Base-by-base conservation (phyloP, 2,113 vertebrate species). In the Pseudorhombus dupliciocellatus region DNA sequence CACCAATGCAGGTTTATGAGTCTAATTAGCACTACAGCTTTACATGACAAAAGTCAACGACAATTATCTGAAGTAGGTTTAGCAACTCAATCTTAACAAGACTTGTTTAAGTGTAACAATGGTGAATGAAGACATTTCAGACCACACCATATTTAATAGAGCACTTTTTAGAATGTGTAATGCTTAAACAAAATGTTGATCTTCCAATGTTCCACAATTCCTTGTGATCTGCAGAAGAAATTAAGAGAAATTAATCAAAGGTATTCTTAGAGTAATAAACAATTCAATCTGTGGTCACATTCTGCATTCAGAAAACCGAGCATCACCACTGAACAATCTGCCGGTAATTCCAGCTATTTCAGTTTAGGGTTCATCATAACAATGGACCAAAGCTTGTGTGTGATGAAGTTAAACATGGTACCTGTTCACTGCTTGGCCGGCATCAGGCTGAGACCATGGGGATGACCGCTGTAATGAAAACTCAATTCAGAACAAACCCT, bases 301-400 rank as follows among this genome's bases (percentile, higher is more conserved):
- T 15, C 16, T 2, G 2, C 25, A 63, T 84, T 96, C 95, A 97
- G 95, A 93, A 95, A 95, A 94, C 93, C 84, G 0, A 76, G 34
- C 16, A 7, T 95, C 96, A 96, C 92, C 96, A 96, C 95, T 77
- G 82, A 42, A 79, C 91, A 89, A 91, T 96, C 95, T 96, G 95
- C 77, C 94, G 94, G 95, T 96, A 96, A 96, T 96, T 96, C 95
- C 95, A 96, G 81, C 75, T 74, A 20, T 73, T 71, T 77, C 57
- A 84, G 84, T 85, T 87, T 84, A 56, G 44, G 2, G 54, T 69
- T 80, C 77, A 78, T 85, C 90, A 90, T 6, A 53, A 53, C 52
- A 51, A 12, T 22, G 12, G 48, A 51, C n/a, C 3, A 1, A 25
- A 1, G 4, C 9, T 11, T 52, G 10, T 3, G 11, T 53, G 52